Percentiles rank a stretch among this genome's conserved stretches.
These are phyloP conservation scores for Hydroisotoma schaefferi DNA, from an alignment of 2,888 invertebrate genomes.

Conservation along the genomic window DNA sequence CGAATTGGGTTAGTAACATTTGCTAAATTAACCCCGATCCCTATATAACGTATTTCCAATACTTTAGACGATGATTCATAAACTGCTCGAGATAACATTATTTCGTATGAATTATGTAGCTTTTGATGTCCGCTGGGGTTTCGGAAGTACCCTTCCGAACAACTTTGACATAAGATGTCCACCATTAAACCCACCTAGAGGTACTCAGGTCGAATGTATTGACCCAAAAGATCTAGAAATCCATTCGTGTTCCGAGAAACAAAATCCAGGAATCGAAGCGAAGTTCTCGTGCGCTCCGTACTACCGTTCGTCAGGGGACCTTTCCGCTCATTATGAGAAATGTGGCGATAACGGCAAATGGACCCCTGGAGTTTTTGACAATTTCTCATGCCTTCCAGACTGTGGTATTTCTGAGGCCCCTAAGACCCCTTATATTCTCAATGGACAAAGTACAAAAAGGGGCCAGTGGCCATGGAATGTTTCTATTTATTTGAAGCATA, in stretches of 20 bases:
- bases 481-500: conserved; percentile 54
- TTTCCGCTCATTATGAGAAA: conserved; percentile 48
- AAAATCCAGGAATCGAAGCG: conserved; percentile 45
- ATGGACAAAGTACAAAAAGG: conserved; percentile 39
- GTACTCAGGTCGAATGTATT: conserved; percentile 45
- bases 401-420: conserved; percentile 46
- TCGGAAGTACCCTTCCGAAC: conserved; percentile 37
- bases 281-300: conserved; percentile 40
- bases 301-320: conserved; percentile 43
- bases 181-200: conserved; percentile 31
- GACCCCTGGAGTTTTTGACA: conserved; percentile 36
- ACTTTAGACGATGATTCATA: no score
- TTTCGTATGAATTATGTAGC: conserved; percentile 20
- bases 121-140: conserved; percentile 41
- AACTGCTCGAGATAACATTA: no score
- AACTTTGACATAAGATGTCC: conserved; percentile 41
- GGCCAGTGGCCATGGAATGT: conserved; percentile 58
- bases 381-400: conserved; percentile 45
- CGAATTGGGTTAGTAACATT: conserved; percentile 38
- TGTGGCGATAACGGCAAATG: conserved; percentile 43
- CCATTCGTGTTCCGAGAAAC: conserved; percentile 41
- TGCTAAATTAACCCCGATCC: background rate
- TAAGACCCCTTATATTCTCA: conserved; percentile 45
- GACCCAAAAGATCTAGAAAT: conserved; percentile 43
- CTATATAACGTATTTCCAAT: background rate